phyloP scores from a whole-genome alignment of 2,797 vertebrate genomes.

The Peromyscus aztecus region DNA sequence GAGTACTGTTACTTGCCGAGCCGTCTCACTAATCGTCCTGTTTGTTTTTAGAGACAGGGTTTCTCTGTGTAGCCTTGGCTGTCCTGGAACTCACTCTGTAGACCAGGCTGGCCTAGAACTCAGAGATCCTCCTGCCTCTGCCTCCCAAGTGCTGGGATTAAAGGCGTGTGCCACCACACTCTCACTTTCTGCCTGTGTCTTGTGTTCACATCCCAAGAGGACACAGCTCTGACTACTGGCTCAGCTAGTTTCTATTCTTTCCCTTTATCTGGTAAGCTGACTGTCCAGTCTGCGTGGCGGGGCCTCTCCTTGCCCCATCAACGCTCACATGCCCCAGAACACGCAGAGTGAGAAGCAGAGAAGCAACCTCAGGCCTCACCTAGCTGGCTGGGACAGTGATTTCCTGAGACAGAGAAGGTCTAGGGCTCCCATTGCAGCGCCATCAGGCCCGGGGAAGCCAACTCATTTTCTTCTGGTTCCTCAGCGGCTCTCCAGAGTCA shows the following conservation, averaged over 20 bases:
- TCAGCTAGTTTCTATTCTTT: neutral
- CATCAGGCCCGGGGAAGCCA: neutral
- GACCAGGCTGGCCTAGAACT: neutral
- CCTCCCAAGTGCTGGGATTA: neutral
- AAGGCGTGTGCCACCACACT: rapidly evolving
- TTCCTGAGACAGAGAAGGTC: neutral
- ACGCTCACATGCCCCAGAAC: neutral
- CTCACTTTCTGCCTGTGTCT: neutral
- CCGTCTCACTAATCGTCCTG: neutral
- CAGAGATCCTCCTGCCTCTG: neutral
- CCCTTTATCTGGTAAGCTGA: neutral
- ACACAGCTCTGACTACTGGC: neutral
- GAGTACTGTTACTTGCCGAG: neutral
- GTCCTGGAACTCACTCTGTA: neutral
- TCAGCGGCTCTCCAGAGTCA: neutral
- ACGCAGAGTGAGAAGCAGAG: rapidly evolving
- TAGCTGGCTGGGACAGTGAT: rapidly evolving
- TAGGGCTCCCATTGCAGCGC: neutral
- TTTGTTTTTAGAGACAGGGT: neutral
- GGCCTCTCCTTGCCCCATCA: neutral
- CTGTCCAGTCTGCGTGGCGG: rapidly evolving
- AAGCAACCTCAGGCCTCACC: neutral
- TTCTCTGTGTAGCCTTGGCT: neutral
- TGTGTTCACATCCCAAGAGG: neutral
- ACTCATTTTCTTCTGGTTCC: neutral